Conservation (phyloP, 2,113 vertebrate genomes). For the Heterocephalus glaber region DNA sequence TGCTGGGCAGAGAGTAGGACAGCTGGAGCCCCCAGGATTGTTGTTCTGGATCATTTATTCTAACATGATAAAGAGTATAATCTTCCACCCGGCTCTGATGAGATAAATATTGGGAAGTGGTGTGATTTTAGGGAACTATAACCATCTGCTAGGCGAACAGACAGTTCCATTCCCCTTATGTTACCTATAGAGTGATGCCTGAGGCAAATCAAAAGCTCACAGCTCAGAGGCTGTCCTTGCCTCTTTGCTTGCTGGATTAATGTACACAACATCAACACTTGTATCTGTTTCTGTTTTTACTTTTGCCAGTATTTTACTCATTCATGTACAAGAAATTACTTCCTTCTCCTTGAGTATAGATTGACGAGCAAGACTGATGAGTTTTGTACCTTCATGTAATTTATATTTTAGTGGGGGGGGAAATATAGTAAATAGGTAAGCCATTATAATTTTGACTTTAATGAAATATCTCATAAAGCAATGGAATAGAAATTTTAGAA, state of each 20-base stretch:
- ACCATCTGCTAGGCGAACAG: slow-evolving; percentile 22
- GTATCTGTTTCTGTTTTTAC: background rate
- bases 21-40: slow-evolving; percentile 32
- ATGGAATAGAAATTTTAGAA: slow-evolving; percentile 30
- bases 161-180: background rate
- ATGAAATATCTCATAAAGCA: background rate
- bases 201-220: background rate
- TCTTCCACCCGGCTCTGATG: slow-evolving; percentile 20
- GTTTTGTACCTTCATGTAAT: background rate
- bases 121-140: slow-evolving; percentile 26
- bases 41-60: slow-evolving; percentile 19
- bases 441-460: background rate
- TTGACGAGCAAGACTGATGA: background rate
- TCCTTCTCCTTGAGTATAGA: background rate
- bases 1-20: background rate
- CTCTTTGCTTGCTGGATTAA: background rate
- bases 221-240: background rate
- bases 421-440: background rate
- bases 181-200: background rate
- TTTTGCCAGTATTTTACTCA: background rate
- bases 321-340: background rate
- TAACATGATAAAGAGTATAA: slow-evolving; percentile 21
- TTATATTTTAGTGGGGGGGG: background rate
- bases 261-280: background rate
- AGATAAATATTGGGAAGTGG: slow-evolving; percentile 42